These are phyloP conservation scores for Cirrhinus molitorella DNA, from an alignment of 2,797 vertebrate genomes.

Conservation along the genomic window DNA sequence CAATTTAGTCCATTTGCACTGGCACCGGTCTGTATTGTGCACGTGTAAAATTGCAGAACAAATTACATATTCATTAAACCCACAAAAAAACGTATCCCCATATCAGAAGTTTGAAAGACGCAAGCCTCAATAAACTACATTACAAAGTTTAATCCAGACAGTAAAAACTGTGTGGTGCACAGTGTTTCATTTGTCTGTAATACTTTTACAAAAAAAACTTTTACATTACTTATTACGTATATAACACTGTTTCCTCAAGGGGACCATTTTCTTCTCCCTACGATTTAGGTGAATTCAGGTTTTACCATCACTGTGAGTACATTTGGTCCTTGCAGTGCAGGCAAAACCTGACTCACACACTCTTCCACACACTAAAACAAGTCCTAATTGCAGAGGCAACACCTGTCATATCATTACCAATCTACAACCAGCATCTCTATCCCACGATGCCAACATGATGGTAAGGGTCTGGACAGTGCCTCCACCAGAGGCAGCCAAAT, in stretches of 20 bases:
- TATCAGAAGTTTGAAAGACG: neutral
- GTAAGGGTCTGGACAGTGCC: slow-evolving; percentile 26
- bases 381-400: slow-evolving; percentile 44
- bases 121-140: neutral
- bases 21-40: neutral
- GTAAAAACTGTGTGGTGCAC: no score
- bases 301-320: neutral
- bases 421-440: slow-evolving; percentile 52
- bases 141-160: neutral
- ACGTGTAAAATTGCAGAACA: neutral
- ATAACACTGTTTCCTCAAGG: neutral
- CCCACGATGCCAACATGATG: slow-evolving; percentile 27
- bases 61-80: slow-evolving; percentile 8
- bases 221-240: neutral
- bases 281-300: neutral
- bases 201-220: no score
- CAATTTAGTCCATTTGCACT: slow-evolving; percentile 15
- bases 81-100: neutral
- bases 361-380: neutral
- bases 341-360: neutral
- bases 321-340: neutral
- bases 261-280: neutral
- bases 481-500: slow-evolving; percentile 37
- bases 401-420: slow-evolving; percentile 54
- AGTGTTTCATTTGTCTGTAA: no score